Evolutionary conservation across 1,140 invertebrate genomes (phyloP).

Genomic region (Aricia agestis): DNA sequence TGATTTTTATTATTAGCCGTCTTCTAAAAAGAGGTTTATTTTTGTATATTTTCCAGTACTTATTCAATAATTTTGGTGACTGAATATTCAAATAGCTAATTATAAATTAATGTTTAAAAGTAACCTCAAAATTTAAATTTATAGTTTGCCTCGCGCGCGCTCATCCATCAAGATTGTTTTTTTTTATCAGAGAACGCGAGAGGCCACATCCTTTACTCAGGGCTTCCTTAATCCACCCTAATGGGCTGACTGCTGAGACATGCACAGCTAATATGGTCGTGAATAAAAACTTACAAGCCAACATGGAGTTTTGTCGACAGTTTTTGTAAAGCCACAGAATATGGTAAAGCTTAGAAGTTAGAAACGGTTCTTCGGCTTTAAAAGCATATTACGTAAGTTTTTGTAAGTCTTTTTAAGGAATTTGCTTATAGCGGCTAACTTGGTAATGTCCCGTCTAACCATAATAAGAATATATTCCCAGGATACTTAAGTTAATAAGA

Average conservation of each 20-base stretch:
- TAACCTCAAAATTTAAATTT: not conserved
- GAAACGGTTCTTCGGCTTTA: not conserved
- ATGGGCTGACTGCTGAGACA: slow-evolving; percentile 61
- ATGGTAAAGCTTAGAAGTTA: not conserved
- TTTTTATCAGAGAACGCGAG: slow-evolving; percentile 42
- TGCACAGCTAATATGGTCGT: slow-evolving; percentile 35
- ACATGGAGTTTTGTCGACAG: slow-evolving; percentile 3
- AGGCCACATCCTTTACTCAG: slow-evolving; percentile 51
- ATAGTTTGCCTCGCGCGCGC: slow-evolving; percentile 28
- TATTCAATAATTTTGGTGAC: no score
- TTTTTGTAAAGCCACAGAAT: no score
- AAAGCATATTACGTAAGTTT: not conserved
- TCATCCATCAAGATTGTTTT: slow-evolving; percentile 14
- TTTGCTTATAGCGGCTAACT: no score
- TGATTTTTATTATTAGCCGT: not conserved
- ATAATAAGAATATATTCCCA: no score
- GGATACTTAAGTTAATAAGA: no score
- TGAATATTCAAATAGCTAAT: no score
- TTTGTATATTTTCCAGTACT: no score
- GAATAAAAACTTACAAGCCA: slow-evolving; percentile 23
- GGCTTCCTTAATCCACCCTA: slow-evolving; percentile 66
- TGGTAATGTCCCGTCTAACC: no score
- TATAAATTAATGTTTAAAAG: not conserved
- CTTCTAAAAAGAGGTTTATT: no score
- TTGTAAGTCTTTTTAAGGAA: no score